These are phyloP conservation scores for Cosmia pyralina DNA, from an alignment of 2,888 invertebrate species.

Conservation along the genomic window DNA sequence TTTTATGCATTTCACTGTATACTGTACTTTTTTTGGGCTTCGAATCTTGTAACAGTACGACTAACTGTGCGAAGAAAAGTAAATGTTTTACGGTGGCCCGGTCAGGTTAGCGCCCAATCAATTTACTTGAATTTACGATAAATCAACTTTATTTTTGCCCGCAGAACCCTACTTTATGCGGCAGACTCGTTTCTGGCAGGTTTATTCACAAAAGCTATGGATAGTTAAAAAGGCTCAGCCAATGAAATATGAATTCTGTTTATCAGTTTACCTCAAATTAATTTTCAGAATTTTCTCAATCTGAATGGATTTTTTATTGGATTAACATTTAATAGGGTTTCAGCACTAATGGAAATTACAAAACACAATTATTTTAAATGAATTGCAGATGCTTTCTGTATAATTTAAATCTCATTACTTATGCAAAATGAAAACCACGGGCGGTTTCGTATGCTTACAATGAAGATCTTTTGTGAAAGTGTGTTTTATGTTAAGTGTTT, in stretches of 20 bases:
- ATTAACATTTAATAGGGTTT: slow-evolving; percentile 25
- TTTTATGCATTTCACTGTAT: no score
- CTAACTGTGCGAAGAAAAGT: no score
- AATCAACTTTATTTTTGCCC: background rate
- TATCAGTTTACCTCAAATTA: slow-evolving; percentile 30
- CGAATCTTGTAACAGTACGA: no score
- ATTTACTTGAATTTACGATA: background rate
- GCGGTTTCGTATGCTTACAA: slow-evolving; percentile 7
- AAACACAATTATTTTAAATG: slow-evolving; percentile 45
- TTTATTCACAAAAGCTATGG: slow-evolving; percentile 13
- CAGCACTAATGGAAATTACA: slow-evolving; percentile 39
- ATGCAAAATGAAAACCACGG: slow-evolving; percentile 36
- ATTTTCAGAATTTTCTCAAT: slow-evolving; percentile 33
- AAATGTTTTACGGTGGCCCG: no score
- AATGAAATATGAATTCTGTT: slow-evolving; percentile 49
- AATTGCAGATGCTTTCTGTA: slow-evolving; percentile 53
- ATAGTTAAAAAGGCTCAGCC: slow-evolving; percentile 28
- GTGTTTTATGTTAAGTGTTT: background rate
- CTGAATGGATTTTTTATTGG: slow-evolving; percentile 20
- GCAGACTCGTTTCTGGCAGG: background rate
- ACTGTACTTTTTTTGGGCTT: no score
- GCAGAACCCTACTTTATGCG: slow-evolving; percentile 8
- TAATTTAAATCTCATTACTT: slow-evolving; percentile 42
- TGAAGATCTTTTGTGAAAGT: slow-evolving; percentile 15
- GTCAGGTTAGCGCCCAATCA: no score